Conservation (phyloP, 2,888 invertebrate genomes). For the Sicus ferrugineus region DNA sequence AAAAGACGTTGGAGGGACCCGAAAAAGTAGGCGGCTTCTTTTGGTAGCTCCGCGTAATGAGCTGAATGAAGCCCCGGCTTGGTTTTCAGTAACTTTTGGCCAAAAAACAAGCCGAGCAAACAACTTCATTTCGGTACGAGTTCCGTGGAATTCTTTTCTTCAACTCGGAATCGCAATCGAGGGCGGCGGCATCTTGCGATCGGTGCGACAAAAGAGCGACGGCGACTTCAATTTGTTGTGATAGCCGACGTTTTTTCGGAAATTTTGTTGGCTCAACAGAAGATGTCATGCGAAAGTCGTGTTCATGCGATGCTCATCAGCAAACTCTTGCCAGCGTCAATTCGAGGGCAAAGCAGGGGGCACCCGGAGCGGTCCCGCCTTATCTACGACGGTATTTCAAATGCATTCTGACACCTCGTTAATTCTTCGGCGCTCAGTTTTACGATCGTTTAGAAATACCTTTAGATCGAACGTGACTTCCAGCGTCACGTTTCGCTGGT, state of each 20-base stretch:
- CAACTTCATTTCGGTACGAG: too few relatives aligned
- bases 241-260: slow-evolving; percentile 36
- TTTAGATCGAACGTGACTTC: slow-evolving; percentile 44
- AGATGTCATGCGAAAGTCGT: background rate
- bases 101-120: too few relatives aligned
- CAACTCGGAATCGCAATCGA: slow-evolving; percentile 10
- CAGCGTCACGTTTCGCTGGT: slow-evolving; percentile 42
- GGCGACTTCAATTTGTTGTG: background rate
- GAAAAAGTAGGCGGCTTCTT: slow-evolving; percentile 1
- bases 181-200: slow-evolving; percentile 23
- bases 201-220: background rate
- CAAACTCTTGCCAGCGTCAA: background rate
- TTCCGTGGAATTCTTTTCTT: background rate
- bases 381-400: slow-evolving; percentile 7
- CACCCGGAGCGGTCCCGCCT: background rate
- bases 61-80: background rate
- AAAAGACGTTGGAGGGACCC: too few relatives aligned
- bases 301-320: background rate
- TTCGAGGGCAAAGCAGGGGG: background rate
- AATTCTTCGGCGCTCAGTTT: slow-evolving; percentile 9
- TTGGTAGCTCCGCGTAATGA: background rate
- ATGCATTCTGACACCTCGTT: slow-evolving; percentile 20
- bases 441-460: slow-evolving; percentile 20
- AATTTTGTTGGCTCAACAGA: slow-evolving; percentile 41
- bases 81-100: background rate